Conservation (phyloP, 2,113 vertebrate species). For the Ardeotis arabs region DNA sequence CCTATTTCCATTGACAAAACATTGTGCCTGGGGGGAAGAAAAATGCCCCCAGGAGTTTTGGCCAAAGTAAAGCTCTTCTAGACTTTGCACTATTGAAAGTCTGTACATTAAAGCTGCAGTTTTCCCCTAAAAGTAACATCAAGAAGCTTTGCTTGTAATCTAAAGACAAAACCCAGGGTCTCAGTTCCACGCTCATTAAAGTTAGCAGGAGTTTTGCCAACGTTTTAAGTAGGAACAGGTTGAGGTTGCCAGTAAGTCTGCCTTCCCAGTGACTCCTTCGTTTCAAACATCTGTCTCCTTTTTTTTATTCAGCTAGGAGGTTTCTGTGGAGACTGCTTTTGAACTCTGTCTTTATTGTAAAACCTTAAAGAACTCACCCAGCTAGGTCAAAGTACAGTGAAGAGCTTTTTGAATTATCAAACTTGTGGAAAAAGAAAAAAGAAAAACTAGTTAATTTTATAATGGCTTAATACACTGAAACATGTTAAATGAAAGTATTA, state of each 20-base stretch:
- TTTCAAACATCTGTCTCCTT: neutral
- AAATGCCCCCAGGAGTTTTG: neutral
- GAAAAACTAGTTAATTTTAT: neutral
- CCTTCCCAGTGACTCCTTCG: neutral
- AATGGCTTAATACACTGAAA: neutral
- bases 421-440: neutral
- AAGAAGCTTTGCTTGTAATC: neutral
- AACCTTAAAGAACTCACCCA: neutral
- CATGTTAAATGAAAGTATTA: neutral
- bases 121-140: neutral
- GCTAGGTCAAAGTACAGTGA: neutral
- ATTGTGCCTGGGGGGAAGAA: neutral
- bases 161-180: slow-evolving; percentile 16
- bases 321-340: slow-evolving; percentile 23
- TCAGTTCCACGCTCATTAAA: slow-evolving; percentile 39
- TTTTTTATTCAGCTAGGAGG: neutral
- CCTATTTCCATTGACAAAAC: neutral
- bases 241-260: neutral
- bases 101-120: neutral
- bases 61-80: neutral
- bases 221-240: neutral
- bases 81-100: neutral
- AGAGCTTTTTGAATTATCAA: neutral
- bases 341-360: neutral
- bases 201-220: slow-evolving; percentile 4